Evolutionary conservation across 1,140 invertebrate genomes (phyloP), one percentile per base, ranked within the genome.

Genomic region (Drosophila sp.): DNA sequence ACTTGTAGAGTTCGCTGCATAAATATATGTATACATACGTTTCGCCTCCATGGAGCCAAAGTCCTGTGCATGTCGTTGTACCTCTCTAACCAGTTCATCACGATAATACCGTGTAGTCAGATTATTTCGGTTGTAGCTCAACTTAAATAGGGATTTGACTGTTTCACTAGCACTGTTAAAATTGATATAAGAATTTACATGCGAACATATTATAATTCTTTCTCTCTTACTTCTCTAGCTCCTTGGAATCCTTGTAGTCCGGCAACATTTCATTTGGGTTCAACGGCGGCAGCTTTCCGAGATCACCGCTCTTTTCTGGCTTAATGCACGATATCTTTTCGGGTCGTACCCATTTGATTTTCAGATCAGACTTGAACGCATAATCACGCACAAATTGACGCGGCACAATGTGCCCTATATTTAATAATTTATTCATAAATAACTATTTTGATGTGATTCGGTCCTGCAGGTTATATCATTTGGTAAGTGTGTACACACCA

Each of bases 341-440:
- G 2, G 95, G 94, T 29, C 93, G 91, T 8, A 93, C 89, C 94
- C 94, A 95, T 93, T 94, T 94, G 29, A 95, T 94, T 87, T 94
- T 94, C 53, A 94, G 90, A 70, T 94, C 92, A n/a, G 92, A 92
- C 80, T 94, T 94, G 61, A 93, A 93, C 0, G 92, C 92, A 71
- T 93, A 93, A 78, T 80, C 89, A 61, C 78, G 89, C 43, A 76
- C 62, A 25, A 82, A 80, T 71, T 90, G 89, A 29, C 86, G 81
- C 18, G 72, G 83, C 25, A 76, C 78, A 8, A 72, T 63, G 43
- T 82, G 78, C 34, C 64, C 76, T 63, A 89, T 45, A 40, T 76
- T 87, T n/a, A 87, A 61, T 34, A 87, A 63, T 70, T 87, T 87
- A 87, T 87, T 87, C 82, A 87, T 87, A 40, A 79, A 87, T 61